These are phyloP conservation scores for Zaprionus tsacasi DNA, from an alignment of 1,140 invertebrate genomes.

Conservation along the genomic window DNA sequence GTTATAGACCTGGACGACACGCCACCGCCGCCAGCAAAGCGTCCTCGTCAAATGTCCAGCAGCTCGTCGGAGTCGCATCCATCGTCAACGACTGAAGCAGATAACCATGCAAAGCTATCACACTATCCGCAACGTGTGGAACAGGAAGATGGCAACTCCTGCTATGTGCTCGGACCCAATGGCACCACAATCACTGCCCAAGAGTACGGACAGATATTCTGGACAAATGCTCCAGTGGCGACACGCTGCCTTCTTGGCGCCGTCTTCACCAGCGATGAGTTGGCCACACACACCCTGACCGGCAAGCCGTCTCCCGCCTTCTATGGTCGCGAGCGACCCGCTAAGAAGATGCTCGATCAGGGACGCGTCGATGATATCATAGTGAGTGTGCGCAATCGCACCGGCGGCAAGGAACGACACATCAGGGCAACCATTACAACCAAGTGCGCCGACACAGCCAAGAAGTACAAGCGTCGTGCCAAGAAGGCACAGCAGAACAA, in stretches of 20 bases:
- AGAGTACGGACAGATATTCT: constrained; percentile 69
- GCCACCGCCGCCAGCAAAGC: background rate
- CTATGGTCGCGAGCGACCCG: constrained; percentile 65
- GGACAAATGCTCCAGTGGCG: constrained; percentile 72
- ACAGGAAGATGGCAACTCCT: constrained; percentile 30
- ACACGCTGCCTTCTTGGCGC: constrained; percentile 75
- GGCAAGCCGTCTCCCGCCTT: constrained; percentile 84
- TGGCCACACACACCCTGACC: constrained; percentile 83
- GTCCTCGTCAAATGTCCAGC: background rate
- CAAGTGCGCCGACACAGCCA: constrained; percentile 86
- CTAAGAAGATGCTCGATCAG: constrained; percentile 76
- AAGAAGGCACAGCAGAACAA: constrained; percentile 39
- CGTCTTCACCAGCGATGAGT: constrained; percentile 74
- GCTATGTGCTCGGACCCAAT: constrained; percentile 74
- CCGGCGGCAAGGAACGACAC: constrained; percentile 66
- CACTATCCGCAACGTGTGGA: constrained; percentile 52
- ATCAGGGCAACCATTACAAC: constrained; percentile 85
- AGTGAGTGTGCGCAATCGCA: constrained; percentile 65
- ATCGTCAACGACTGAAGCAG: background rate
- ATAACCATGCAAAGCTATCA: background rate
- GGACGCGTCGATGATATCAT: constrained; percentile 81
- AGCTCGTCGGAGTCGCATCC: background rate
- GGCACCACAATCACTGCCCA: constrained; percentile 67
- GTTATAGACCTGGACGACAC: background rate
- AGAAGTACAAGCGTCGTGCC: constrained; percentile 84